Percentiles rank a stretch among this genome's conserved stretches.
Evolutionary conservation across 2,888 invertebrate species (phyloP).

Genomic region (Dolichopus griseipennis): DNA sequence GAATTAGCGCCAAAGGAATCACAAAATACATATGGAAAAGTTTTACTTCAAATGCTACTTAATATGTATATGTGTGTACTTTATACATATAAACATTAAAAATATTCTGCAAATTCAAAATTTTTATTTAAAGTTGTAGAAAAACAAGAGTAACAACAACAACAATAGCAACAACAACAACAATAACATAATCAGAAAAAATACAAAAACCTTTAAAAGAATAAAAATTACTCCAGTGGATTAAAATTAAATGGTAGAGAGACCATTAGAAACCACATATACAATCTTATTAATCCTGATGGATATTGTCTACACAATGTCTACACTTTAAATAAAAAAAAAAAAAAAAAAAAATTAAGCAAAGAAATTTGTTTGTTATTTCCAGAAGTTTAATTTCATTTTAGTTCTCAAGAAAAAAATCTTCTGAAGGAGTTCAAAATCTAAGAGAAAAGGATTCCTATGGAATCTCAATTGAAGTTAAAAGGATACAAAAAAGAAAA

Average conservation of each 20-base stretch:
- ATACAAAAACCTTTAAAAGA: not conserved
- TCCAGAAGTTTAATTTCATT: not conserved
- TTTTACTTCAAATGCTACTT: no score
- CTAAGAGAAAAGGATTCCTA: no score
- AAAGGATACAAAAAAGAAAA: not conserved
- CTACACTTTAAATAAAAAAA: not conserved
- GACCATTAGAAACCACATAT: constrained; percentile 6
- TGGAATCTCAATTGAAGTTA: not conserved
- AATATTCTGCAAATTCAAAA: not conserved
- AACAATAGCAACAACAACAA: not conserved
- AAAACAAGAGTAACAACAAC: not conserved
- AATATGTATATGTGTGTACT: not conserved
- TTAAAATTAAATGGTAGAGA: constrained; percentile 3
- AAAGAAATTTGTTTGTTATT: not conserved
- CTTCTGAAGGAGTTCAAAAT: not conserved
- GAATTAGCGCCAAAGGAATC: constrained; percentile 4
- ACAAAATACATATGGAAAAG: not conserved
- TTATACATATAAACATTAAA: not conserved
- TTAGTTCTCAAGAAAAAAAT: not conserved
- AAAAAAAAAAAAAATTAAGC: no score
- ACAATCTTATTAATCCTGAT: not conserved
- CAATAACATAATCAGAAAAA: not conserved
- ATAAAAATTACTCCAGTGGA: constrained; percentile 3
- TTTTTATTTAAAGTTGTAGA: not conserved
- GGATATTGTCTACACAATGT: constrained; percentile 1